Evolutionary conservation across 2,797 vertebrate species (phyloP).

Genomic region (Lepus townsendii): DNA sequence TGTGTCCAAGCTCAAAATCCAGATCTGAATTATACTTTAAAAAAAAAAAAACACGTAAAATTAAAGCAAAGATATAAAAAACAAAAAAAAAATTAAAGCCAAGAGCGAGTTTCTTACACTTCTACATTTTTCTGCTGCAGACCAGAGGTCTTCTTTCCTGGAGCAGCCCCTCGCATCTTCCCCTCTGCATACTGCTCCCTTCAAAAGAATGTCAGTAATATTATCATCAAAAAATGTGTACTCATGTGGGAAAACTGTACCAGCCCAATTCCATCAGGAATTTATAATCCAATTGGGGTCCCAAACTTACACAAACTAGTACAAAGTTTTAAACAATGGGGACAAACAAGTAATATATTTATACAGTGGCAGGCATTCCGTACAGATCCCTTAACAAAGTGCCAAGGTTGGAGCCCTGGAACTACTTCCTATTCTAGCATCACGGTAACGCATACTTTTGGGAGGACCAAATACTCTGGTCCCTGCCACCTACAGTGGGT

Average conservation of each 20-base stretch:
- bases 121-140: constrained; percentile 98
- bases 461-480: neutral
- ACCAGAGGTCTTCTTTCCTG: constrained; percentile 97
- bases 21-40: neutral
- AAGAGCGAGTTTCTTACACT: constrained; percentile 91
- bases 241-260: neutral
- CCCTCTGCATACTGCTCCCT: constrained; percentile 99
- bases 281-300: neutral
- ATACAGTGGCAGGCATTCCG: too few species aligned
- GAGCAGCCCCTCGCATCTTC: constrained; percentile 98
- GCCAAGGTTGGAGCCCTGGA: too few species aligned
- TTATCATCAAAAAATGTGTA: neutral
- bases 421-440: too few species aligned
- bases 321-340: neutral
- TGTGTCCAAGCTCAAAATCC: neutral
- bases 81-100: too few species aligned
- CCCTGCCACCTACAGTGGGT: too few species aligned
- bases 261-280: neutral
- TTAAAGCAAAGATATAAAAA: too few species aligned
- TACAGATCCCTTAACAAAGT: too few species aligned
- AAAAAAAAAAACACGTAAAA: too few species aligned
- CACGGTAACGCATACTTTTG: too few species aligned
- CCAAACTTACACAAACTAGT: neutral
- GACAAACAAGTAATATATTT: neutral
- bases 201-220: constrained; percentile 51